These are phyloP conservation scores for Pygoscelis antarcticus DNA, from an alignment of 2,113 vertebrate genomes.

Conservation along the genomic window DNA sequence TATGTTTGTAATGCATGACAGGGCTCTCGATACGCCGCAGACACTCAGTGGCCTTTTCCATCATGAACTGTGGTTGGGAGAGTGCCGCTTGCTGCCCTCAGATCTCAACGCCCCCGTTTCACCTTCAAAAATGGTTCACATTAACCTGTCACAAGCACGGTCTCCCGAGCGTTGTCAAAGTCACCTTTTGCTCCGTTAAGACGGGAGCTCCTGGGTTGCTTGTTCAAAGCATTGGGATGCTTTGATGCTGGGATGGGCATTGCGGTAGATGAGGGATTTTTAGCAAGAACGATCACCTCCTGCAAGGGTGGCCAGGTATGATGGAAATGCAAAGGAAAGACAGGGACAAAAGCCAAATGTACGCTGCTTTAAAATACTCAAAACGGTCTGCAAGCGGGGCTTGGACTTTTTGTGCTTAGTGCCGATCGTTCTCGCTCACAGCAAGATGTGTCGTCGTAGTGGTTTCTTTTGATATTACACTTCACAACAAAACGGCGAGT, in stretches of 20 bases:
- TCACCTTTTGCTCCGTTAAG: neutral
- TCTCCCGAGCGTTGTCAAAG: neutral
- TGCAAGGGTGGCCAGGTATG: neutral
- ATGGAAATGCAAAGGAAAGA: neutral
- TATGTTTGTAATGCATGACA: neutral
- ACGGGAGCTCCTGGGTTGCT: neutral
- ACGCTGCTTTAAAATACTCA: neutral
- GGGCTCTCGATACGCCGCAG: neutral
- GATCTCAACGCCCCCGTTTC: neutral
- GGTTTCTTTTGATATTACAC: neutral
- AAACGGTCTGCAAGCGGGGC: accelerated
- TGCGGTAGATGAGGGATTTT: neutral
- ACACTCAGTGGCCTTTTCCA: neutral
- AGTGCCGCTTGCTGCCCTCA: neutral
- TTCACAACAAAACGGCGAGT: neutral
- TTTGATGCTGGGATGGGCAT: neutral
- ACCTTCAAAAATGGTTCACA: neutral
- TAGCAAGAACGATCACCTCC: neutral
- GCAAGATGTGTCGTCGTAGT: neutral
- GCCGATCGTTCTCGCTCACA: neutral
- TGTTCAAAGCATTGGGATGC: neutral
- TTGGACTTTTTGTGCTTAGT: neutral
- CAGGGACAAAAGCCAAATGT: neutral
- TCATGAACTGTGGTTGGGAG: neutral
- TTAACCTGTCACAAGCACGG: accelerated